phyloP scores from a whole-genome alignment of 1,140 invertebrate genomes.

The Cryptotermes secundus region DNA sequence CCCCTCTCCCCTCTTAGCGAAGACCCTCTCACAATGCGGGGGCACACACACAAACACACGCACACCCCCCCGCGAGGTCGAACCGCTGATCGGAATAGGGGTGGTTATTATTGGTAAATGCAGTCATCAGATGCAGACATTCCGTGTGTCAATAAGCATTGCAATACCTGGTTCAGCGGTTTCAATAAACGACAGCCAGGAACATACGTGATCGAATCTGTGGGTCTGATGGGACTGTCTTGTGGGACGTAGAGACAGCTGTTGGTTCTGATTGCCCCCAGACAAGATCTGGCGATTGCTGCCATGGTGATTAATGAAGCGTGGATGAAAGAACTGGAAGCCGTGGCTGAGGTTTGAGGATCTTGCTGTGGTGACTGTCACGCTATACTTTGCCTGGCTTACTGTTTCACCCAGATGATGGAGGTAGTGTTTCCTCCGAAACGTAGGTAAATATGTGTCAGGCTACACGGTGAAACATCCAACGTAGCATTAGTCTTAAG shows the following conservation, averaged over 20 bases:
- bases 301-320: too few species aligned
- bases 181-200: conserved; percentile 12
- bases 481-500: too few species aligned
- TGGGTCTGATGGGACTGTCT: not conserved
- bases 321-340: not conserved
- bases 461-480: too few species aligned
- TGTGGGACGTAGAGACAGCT: not conserved
- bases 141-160: not conserved
- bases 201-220: not conserved
- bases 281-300: not conserved
- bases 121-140: conserved; percentile 7
- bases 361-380: too few species aligned
- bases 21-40: not conserved
- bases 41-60: too few species aligned
- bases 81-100: not conserved
- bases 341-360: too few species aligned
- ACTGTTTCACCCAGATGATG: too few species aligned
- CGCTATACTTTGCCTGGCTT: too few species aligned
- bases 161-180: not conserved
- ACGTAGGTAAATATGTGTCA: too few species aligned
- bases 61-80: not conserved
- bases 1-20: not conserved
- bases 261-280: not conserved
- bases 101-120: conserved; percentile 14
- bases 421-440: too few species aligned